Percentiles rank a stretch among this genome's conserved stretches.
phyloP scores from a whole-genome alignment of 2,888 invertebrate genomes.

The Mechanitis messenoides region DNA sequence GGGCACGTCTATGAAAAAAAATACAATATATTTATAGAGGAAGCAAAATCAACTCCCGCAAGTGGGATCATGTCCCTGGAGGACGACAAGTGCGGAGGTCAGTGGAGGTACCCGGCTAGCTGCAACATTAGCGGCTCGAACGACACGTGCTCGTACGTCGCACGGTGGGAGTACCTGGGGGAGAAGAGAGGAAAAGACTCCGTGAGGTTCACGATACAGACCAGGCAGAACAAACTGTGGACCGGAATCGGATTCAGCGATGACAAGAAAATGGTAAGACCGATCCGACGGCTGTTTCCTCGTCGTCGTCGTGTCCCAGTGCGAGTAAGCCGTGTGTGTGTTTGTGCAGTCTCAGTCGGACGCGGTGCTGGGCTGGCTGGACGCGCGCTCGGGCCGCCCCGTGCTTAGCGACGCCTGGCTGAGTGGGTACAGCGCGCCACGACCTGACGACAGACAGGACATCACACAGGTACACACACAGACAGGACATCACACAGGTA shows the following conservation, averaged over 20 bases:
- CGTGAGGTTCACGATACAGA: slow-evolving; percentile 87
- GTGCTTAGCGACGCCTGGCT: slow-evolving; percentile 95
- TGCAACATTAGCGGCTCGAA: slow-evolving; percentile 76
- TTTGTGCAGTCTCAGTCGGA: slow-evolving; percentile 86
- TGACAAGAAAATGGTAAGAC: slow-evolving; percentile 86
- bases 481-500: too few relatives aligned
- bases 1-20: too few relatives aligned
- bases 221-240: slow-evolving; percentile 87
- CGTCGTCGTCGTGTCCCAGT: too few relatives aligned
- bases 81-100: slow-evolving; percentile 81
- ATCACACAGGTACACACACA: slow-evolving; percentile 51
- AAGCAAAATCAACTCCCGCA: slow-evolving; percentile 59
- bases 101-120: slow-evolving; percentile 84
- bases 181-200: slow-evolving; percentile 81
- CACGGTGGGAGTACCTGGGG: slow-evolving; percentile 86
- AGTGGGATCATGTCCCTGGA: slow-evolving; percentile 57
- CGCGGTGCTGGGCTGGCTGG: slow-evolving; percentile 92
- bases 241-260: slow-evolving; percentile 94
- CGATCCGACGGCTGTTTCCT: too few relatives aligned
- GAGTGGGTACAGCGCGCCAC: slow-evolving; percentile 83
- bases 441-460: slow-evolving; percentile 85
- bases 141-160: slow-evolving; percentile 85
- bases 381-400: slow-evolving; percentile 83
- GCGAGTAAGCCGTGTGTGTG: not conserved
- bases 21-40: slow-evolving; percentile 48